These are phyloP conservation scores for Oryctes rhinoceros DNA, from an alignment of 1,140 invertebrate species.

Conservation along the genomic window DNA sequence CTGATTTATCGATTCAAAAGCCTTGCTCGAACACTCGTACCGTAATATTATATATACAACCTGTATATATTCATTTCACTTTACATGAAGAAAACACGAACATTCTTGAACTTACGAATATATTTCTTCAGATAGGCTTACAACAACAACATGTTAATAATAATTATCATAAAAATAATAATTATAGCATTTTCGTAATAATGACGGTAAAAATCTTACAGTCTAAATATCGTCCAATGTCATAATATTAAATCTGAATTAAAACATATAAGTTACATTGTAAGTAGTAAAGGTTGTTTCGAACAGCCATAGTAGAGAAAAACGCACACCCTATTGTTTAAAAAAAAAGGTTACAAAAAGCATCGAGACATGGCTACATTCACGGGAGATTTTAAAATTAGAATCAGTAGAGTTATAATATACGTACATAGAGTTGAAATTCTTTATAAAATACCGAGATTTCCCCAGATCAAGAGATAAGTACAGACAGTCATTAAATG, in stretches of 20 bases:
- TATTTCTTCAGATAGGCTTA: conserved; percentile 19
- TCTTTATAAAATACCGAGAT: neutral
- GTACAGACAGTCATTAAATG: neutral
- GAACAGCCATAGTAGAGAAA: neutral
- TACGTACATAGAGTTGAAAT: too few species aligned
- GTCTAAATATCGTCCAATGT: conserved; percentile 15
- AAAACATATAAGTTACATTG: neutral
- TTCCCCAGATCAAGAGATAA: neutral
- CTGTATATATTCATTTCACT: too few species aligned
- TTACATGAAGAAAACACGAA: too few species aligned
- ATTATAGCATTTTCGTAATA: neutral
- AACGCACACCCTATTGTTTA: neutral
- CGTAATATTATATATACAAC: too few species aligned
- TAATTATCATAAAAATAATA: neutral
- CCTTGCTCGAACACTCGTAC: too few species aligned
- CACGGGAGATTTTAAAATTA: neutral
- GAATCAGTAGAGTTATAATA: too few species aligned
- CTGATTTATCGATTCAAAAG: too few species aligned
- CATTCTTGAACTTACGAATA: conserved; percentile 1
- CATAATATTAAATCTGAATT: conserved; percentile 12
- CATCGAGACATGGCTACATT: neutral
- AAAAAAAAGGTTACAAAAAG: neutral
- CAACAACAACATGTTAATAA: conserved; percentile 29
- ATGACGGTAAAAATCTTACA: conserved; percentile 25
- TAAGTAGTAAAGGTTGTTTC: too few species aligned